Conservation (phyloP, 2,113 vertebrate species). For the Hypocryptadius cinnamomeus region DNA sequence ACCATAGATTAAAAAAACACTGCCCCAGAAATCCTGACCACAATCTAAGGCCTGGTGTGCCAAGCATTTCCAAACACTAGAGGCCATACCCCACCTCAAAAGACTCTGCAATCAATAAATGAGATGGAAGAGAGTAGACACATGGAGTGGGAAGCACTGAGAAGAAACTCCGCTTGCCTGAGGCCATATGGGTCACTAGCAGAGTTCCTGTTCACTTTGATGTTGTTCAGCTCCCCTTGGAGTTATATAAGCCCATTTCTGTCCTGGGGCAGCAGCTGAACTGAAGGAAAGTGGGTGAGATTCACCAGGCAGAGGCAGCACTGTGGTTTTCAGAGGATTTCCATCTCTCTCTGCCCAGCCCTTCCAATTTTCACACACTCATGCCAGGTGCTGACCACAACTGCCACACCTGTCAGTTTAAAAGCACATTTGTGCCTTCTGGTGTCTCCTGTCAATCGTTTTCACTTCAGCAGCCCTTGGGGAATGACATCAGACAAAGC, state of each 20-base stretch:
- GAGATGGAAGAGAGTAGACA: not conserved
- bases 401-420: not conserved
- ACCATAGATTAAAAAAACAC: not conserved
- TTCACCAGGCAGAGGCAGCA: not conserved
- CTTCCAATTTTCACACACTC: not conserved
- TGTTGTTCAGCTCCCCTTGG: not conserved
- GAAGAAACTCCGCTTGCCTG: not conserved
- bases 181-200: not conserved
- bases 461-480: not conserved
- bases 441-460: not conserved
- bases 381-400: not conserved
- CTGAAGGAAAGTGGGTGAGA: not conserved
- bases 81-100: not conserved
- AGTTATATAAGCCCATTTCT: not conserved
- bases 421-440: not conserved
- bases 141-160: not conserved
- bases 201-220: not conserved
- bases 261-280: not conserved
- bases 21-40: not conserved
- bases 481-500: not conserved
- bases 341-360: not conserved
- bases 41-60: not conserved
- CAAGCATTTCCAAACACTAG: not conserved
- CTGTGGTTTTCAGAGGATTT: rapidly evolving
- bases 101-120: not conserved